Conservation (phyloP, 2,888 invertebrate genomes). For the Hartigia nigra region DNA sequence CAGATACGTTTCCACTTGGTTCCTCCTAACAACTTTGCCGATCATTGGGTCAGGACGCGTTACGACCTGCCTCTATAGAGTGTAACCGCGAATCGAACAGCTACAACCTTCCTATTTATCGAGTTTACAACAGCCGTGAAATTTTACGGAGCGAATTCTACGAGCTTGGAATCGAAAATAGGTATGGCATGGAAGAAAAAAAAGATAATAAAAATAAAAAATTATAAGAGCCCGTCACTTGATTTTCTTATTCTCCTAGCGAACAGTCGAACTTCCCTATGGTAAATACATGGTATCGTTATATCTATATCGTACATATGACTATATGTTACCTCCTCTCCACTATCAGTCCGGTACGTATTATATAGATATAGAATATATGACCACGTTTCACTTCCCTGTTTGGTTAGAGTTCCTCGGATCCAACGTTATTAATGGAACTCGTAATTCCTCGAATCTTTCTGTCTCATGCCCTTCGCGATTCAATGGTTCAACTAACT, state of each 20-base stretch:
- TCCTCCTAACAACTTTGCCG: neutral
- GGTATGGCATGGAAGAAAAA: constrained; percentile 10
- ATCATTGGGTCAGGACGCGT: neutral
- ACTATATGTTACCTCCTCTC: neutral
- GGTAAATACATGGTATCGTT: neutral
- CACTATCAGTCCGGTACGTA: neutral
- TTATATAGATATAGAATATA: neutral
- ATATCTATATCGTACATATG: neutral
- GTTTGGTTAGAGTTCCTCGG: neutral
- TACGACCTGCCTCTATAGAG: neutral
- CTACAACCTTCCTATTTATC: constrained; percentile 34
- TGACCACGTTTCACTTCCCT: neutral
- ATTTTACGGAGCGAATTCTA: constrained; percentile 36
- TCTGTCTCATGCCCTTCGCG: neutral
- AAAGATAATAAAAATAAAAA: constrained; percentile 14
- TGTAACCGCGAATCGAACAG: neutral
- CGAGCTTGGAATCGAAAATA: constrained; percentile 23
- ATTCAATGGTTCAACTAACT: constrained; percentile 6
- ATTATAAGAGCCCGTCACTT: constrained; percentile 17
- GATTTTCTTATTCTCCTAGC: constrained; percentile 23
- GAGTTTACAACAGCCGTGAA: constrained; percentile 40
- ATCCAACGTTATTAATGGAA: constrained; percentile 8
- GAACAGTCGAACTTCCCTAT: neutral
- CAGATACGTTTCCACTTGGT: neutral
- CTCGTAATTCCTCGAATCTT: constrained; percentile 4